phyloP scores from a whole-genome alignment of 2,113 vertebrate genomes.

The Sarotherodon lohbergeri region DNA sequence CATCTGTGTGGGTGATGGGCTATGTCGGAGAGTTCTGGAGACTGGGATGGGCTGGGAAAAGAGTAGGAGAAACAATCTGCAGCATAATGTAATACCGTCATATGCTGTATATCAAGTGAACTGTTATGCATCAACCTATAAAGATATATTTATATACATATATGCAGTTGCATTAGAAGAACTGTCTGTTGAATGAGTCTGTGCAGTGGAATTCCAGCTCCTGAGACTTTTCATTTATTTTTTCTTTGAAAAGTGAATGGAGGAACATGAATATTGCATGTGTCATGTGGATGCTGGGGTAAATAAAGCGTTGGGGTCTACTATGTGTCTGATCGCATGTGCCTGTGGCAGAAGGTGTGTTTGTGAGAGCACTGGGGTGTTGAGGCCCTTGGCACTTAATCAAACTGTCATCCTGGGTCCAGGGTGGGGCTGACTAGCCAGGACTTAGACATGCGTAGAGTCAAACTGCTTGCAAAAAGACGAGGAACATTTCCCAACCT shows the following conservation, averaged over 20 bases:
- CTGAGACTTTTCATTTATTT: background rate
- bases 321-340: background rate
- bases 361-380: background rate
- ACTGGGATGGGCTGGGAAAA: background rate
- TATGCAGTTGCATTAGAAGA: background rate
- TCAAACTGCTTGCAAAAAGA: background rate
- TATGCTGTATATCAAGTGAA: background rate
- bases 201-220: background rate
- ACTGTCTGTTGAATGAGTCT: background rate
- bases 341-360: background rate
- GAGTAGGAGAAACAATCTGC: background rate
- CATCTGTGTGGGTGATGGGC: background rate
- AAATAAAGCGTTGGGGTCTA: background rate
- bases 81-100: background rate
- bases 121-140: background rate
- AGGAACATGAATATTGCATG: background rate
- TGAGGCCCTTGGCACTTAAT: conserved; percentile 26
- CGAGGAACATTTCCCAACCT: background rate
- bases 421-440: background rate
- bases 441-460: background rate
- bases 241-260: background rate
- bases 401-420: conserved; percentile 43
- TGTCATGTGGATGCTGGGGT: background rate
- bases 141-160: background rate
- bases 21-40: background rate